phyloP scores from a whole-genome alignment of 2,113 vertebrate species.

The Vireo altiloquus region DNA sequence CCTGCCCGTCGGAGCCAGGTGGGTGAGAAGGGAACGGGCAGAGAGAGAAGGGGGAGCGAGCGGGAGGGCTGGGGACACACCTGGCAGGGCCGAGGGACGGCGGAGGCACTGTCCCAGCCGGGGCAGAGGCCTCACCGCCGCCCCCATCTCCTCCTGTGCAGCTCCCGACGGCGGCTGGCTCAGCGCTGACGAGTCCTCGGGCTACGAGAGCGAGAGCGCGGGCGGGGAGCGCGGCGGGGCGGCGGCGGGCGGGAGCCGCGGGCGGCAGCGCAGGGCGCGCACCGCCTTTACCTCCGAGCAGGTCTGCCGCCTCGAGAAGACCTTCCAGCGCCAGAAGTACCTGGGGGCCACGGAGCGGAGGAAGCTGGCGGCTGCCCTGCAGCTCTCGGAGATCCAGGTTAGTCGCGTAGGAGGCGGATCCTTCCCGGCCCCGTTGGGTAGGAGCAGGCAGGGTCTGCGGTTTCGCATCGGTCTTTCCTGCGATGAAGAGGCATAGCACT shows the following conservation, averaged over 20 bases:
- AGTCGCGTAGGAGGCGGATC: background rate
- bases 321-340: conserved; percentile 80
- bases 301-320: conserved; percentile 77
- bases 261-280: conserved; percentile 62
- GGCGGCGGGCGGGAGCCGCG: background rate
- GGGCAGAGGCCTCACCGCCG: background rate
- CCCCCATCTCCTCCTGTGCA: background rate
- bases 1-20: background rate
- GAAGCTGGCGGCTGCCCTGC: conserved; percentile 73
- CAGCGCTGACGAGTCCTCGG: conserved; percentile 30
- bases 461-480: accelerated
- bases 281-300: conserved; percentile 81
- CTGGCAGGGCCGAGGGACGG: background rate
- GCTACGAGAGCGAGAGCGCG: conserved; percentile 42
- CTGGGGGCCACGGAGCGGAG: conserved; percentile 74
- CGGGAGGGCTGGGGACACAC: accelerated
- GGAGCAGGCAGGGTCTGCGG: too few species aligned
- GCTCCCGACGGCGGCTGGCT: background rate
- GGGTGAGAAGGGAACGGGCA: background rate
- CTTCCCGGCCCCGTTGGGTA: too few species aligned
- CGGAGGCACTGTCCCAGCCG: accelerated
- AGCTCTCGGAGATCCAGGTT: conserved; percentile 83
- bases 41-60: too few species aligned
- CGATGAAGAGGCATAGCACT: accelerated
- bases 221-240: conserved; percentile 5